Conservation (phyloP, 2,113 vertebrate species). For the Pelobates fuscus region DNA sequence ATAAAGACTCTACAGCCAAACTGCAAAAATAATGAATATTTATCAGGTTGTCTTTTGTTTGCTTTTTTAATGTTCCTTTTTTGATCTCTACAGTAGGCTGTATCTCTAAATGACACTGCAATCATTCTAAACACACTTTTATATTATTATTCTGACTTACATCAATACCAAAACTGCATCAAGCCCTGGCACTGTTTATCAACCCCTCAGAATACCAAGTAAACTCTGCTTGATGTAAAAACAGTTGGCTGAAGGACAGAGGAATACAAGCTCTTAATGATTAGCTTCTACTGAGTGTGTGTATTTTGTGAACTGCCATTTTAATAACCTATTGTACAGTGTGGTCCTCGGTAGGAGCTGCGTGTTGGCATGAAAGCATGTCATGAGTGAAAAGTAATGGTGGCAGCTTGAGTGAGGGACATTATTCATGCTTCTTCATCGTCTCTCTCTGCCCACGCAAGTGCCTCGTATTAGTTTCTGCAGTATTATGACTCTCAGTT, state of each 20-base stretch:
- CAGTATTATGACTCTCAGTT: slow-evolving; percentile 16
- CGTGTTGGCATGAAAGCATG: slow-evolving; percentile 10
- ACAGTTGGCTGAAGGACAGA: background rate
- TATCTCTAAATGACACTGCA: slow-evolving; percentile 15
- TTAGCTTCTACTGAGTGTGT: slow-evolving; percentile 25
- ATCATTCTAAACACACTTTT: slow-evolving; percentile 5
- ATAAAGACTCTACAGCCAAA: too few species aligned
- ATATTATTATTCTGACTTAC: background rate
- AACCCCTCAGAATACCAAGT: slow-evolving; percentile 15
- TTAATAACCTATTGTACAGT: slow-evolving; percentile 19
- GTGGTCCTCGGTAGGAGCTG: background rate
- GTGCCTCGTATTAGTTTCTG: background rate
- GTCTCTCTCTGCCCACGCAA: slow-evolving; percentile 5
- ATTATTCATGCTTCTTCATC: slow-evolving; percentile 8
- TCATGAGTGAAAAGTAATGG: background rate
- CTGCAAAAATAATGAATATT: background rate
- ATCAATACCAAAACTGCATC: background rate
- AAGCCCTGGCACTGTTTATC: slow-evolving; percentile 9
- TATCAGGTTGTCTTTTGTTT: background rate
- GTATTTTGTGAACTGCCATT: slow-evolving; percentile 21
- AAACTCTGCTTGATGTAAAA: slow-evolving; percentile 22
- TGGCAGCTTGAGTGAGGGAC: slow-evolving; percentile 24
- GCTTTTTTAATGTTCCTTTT: background rate
- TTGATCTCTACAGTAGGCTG: background rate
- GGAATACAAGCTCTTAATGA: slow-evolving; percentile 20